Evolutionary conservation across 2,888 invertebrate species (phyloP).

Genomic region (Macrosiphum euphorbiae): DNA sequence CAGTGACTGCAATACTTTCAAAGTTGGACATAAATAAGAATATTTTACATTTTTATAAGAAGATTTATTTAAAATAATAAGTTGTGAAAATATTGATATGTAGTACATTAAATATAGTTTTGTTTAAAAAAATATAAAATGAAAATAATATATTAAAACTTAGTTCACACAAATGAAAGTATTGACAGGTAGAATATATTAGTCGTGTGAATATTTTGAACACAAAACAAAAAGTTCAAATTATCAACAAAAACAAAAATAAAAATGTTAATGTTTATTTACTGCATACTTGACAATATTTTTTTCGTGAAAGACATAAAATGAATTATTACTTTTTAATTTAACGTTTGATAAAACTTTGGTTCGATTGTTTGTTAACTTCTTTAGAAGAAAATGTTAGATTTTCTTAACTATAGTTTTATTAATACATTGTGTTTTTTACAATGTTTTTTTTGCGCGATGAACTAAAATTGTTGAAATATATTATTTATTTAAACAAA

Average conservation of each 20-base stretch:
- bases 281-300: background rate
- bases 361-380: slow-evolving; percentile 15
- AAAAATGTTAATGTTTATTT: background rate
- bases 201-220: background rate
- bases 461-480: background rate
- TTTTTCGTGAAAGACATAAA: background rate
- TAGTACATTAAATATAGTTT: background rate
- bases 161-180: background rate
- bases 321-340: background rate
- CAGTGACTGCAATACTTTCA: background rate
- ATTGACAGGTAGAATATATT: background rate
- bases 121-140: background rate
- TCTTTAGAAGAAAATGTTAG: background rate
- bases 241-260: background rate
- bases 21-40: background rate
- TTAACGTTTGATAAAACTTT: background rate
- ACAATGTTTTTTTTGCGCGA: background rate
- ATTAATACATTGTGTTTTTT: background rate
- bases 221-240: background rate
- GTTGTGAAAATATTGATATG: background rate
- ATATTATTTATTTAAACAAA: background rate
- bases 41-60: background rate
- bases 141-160: background rate
- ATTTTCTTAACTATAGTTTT: background rate
- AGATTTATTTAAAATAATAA: background rate